Conservation (phyloP, 2,797 vertebrate genomes). For the Botia kubotai region DNA sequence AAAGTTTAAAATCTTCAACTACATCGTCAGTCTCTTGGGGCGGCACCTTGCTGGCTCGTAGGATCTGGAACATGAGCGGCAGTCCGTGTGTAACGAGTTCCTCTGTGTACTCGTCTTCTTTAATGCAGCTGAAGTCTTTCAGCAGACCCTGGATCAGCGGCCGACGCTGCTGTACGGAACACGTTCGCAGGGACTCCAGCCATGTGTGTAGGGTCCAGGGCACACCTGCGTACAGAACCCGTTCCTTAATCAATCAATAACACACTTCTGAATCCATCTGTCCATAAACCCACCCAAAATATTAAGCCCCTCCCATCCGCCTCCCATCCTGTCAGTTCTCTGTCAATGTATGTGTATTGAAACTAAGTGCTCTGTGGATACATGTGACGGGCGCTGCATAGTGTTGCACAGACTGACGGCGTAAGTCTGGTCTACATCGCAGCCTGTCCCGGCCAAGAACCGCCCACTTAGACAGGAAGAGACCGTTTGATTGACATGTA, state of each 20-base stretch:
- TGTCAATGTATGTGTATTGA: background rate
- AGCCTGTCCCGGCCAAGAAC: background rate
- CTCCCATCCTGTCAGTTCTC: background rate
- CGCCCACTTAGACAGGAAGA: background rate
- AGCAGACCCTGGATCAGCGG: constrained; percentile 81
- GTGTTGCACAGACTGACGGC: background rate
- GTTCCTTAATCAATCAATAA: background rate
- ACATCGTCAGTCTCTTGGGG: constrained; percentile 29
- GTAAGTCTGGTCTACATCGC: background rate
- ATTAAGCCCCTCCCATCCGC: background rate
- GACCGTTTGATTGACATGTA: background rate
- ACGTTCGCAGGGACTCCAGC: constrained; percentile 82
- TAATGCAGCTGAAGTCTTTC: constrained; percentile 83
- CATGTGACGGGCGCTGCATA: background rate
- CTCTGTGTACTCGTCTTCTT: constrained; percentile 73
- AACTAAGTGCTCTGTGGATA: background rate
- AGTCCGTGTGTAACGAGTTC: constrained; percentile 78
- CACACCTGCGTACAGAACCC: background rate
- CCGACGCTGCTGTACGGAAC: constrained; percentile 36
- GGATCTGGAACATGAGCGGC: constrained; percentile 86
- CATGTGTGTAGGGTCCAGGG: constrained; percentile 86
- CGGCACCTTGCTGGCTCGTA: constrained; percentile 81
- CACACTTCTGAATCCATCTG: background rate
- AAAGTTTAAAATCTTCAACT: constrained; percentile 42
- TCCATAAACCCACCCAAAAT: background rate